Percentiles rank a stretch among this genome's conserved stretches.
phyloP scores from a whole-genome alignment of 2,113 vertebrate genomes.

The Cheilinus undulatus region DNA sequence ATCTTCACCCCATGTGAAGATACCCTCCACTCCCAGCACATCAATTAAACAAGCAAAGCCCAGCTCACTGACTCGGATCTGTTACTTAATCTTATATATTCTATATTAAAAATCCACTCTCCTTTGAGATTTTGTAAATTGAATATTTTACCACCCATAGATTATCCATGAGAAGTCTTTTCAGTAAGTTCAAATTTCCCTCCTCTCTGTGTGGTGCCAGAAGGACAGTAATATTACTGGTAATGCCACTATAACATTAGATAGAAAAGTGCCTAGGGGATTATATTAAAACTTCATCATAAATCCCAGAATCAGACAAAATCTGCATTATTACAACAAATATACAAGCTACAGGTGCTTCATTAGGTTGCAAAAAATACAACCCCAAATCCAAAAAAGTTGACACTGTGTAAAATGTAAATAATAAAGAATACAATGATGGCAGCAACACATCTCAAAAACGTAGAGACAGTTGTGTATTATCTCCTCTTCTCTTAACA shows the following conservation, averaged over 20 bases:
- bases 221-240: slow-evolving; percentile 11
- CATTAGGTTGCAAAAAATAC: no score
- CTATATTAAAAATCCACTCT: slow-evolving; percentile 49
- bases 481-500: no score
- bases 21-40: slow-evolving; percentile 51
- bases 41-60: slow-evolving; percentile 66
- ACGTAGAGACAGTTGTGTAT: no score
- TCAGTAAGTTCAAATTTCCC: slow-evolving; percentile 11
- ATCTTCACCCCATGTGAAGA: slow-evolving; percentile 53
- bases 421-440: no score
- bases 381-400: no score
- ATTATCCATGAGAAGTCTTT: slow-evolving; percentile 39
- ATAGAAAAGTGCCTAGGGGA: slow-evolving; percentile 28
- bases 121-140: slow-evolving; percentile 50
- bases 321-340: no score
- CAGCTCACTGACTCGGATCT: slow-evolving; percentile 49
- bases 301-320: no score
- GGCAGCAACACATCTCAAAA: no score
- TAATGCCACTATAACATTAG: slow-evolving; percentile 8
- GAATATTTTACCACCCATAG: slow-evolving; percentile 32
- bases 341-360: no score
- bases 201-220: slow-evolving; percentile 2
- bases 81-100: slow-evolving; percentile 58
- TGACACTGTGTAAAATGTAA: no score
- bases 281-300: no score